Evolutionary conservation across 2,113 vertebrate genomes (phyloP).

Genomic region (Nymphicus hollandicus): DNA sequence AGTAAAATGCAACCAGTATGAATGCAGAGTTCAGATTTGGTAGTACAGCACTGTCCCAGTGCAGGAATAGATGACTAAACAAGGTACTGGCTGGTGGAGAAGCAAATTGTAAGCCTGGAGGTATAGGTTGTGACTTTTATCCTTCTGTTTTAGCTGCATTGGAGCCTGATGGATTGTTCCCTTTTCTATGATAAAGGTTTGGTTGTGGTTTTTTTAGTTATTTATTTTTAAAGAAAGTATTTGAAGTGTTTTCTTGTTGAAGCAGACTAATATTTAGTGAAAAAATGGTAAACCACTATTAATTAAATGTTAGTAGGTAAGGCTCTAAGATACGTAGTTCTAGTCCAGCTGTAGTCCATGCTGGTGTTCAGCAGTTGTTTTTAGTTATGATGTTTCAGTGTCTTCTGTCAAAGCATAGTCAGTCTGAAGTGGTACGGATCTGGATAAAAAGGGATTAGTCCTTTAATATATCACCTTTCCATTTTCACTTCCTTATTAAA

Average conservation of each 20-base stretch:
- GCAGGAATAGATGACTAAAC: not conserved
- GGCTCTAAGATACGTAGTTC: not conserved
- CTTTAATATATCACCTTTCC: not conserved
- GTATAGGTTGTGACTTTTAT: not conserved
- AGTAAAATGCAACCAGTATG: not conserved
- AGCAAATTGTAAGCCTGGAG: not conserved
- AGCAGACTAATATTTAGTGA: not conserved
- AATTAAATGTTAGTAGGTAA: not conserved
- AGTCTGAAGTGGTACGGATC: not conserved
- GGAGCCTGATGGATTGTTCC: not conserved
- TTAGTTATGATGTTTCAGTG: not conserved
- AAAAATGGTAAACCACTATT: not conserved
- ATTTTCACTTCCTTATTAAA: not conserved
- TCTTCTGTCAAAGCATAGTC: not conserved
- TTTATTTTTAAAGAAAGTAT: not conserved
- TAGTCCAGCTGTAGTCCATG: not conserved
- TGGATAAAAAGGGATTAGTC: not conserved
- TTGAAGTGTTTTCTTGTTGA: not conserved
- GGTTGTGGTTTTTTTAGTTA: not conserved
- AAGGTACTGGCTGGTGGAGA: not conserved
- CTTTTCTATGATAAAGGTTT: not conserved
- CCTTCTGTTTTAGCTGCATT: not conserved
- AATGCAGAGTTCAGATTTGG: not conserved
- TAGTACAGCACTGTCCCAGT: accelerated
- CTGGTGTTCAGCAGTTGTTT: not conserved